Evolutionary conservation across 2,113 vertebrate genomes (phyloP).

Genomic region (Ibidorhyncha struthersii): DNA sequence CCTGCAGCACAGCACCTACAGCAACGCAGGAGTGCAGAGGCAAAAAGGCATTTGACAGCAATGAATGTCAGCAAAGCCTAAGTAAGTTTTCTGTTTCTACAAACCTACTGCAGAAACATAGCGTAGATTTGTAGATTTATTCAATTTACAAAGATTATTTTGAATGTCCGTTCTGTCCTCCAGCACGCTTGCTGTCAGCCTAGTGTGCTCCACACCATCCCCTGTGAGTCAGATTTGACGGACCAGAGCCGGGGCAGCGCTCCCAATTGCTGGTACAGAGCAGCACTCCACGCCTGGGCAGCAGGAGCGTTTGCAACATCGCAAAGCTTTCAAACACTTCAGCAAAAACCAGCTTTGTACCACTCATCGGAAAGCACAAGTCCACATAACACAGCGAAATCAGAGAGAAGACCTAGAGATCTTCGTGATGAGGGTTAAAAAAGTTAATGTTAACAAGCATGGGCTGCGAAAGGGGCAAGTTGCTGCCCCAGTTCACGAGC

Average conservation of each 20-base stretch:
- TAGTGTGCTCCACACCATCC: background rate
- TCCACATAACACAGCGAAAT: background rate
- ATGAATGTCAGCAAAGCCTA: background rate
- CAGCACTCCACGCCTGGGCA: background rate
- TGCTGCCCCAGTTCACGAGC: background rate
- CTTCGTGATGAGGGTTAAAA: background rate
- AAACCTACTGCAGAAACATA: background rate
- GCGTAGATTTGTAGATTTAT: background rate
- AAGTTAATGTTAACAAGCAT: accelerated
- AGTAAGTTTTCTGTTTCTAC: background rate
- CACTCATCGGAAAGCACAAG: background rate
- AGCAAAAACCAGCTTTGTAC: background rate
- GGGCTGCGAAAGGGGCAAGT: background rate
- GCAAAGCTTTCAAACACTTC: background rate
- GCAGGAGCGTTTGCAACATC: background rate
- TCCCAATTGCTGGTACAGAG: background rate
- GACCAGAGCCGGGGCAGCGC: background rate
- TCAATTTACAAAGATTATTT: background rate
- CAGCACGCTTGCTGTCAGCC: background rate
- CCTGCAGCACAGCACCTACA: background rate
- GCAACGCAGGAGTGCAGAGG: accelerated
- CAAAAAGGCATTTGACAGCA: background rate
- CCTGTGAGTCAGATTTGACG: background rate
- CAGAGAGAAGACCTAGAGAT: background rate
- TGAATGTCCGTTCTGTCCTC: background rate